These are phyloP conservation scores for Semibalanus balanoides DNA, from an alignment of 1,140 invertebrate species.

Conservation along the genomic window DNA sequence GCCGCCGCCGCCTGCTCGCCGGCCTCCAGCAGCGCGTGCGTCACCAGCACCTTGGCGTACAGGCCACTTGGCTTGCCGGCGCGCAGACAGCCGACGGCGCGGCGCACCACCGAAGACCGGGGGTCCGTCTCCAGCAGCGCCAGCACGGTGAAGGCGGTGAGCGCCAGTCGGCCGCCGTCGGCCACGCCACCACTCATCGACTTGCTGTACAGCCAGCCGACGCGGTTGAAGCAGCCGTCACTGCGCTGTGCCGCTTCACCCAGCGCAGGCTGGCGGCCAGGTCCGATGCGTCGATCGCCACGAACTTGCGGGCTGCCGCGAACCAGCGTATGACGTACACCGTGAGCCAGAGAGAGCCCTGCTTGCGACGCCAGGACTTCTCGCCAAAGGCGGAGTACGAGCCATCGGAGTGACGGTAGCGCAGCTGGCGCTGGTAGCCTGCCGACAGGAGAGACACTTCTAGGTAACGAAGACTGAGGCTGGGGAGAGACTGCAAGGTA, in stretches of 20 bases:
- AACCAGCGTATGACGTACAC: slow-evolving; percentile 62
- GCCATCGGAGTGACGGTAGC: slow-evolving; percentile 53
- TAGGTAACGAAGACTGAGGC: too few species aligned
- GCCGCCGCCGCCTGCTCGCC: slow-evolving; percentile 23
- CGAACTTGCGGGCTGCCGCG: slow-evolving; percentile 43
- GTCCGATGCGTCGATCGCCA: slow-evolving; percentile 43
- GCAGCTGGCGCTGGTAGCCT: slow-evolving; percentile 59
- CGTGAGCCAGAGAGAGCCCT: slow-evolving; percentile 63
- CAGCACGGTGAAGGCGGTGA: slow-evolving; percentile 51
- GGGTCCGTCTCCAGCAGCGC: slow-evolving; percentile 41
- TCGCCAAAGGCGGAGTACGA: slow-evolving; percentile 67
- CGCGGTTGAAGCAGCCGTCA: slow-evolving; percentile 11
- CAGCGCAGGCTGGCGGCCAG: slow-evolving; percentile 30
- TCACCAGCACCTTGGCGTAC: slow-evolving; percentile 27
- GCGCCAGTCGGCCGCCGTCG: slow-evolving; percentile 24
- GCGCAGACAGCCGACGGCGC: too few species aligned
- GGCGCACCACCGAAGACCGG: too few species aligned
- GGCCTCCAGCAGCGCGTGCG: slow-evolving; percentile 45
- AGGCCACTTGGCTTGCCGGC: too few species aligned
- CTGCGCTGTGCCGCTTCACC: slow-evolving; percentile 22
- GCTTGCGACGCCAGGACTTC: slow-evolving; percentile 29
- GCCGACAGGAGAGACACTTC: not conserved
- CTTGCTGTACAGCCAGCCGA: slow-evolving; percentile 11
- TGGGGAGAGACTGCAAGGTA: too few species aligned
- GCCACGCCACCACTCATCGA: slow-evolving; percentile 7